These are phyloP conservation scores for Brachyhypopomus occidentalis DNA, from an alignment of 2,113 vertebrate species.

Conservation along the genomic window DNA sequence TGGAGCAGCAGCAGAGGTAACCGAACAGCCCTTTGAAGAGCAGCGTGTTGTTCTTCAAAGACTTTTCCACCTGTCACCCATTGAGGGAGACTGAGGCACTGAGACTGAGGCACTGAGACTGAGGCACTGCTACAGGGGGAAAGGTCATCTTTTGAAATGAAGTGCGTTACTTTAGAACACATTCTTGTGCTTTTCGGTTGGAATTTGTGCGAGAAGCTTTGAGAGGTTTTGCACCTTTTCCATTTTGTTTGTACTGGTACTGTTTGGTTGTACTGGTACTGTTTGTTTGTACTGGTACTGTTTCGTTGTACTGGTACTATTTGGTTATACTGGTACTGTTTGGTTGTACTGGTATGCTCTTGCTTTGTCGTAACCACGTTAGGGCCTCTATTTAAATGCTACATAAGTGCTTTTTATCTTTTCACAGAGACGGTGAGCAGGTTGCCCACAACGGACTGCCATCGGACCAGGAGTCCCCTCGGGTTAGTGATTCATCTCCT, in stretches of 20 bases:
- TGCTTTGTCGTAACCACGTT: background rate
- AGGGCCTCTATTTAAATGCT: background rate
- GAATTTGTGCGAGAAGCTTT: background rate
- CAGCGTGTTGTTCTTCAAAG: background rate
- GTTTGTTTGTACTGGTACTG: too few relatives aligned
- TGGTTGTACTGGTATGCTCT: too few relatives aligned
- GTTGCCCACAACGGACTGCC: slow-evolving; percentile 86
- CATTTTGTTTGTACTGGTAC: too few relatives aligned
- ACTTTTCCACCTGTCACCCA: background rate
- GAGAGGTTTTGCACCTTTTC: too few relatives aligned
- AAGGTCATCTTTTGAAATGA: background rate
- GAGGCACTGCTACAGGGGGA: too few relatives aligned
- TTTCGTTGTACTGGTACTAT: too few relatives aligned
- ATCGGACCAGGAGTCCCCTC: slow-evolving; percentile 90
- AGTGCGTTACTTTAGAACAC: background rate
- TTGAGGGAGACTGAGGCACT: too few relatives aligned
- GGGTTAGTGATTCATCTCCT: slow-evolving; percentile 90
- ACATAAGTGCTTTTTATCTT: background rate
- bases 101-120: too few relatives aligned
- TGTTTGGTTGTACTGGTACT: too few relatives aligned
- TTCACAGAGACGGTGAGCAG: slow-evolving; percentile 78
- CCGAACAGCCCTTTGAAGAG: background rate
- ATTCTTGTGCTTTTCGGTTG: background rate
- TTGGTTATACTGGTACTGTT: too few relatives aligned
- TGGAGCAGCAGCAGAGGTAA: slow-evolving; percentile 83